These are phyloP conservation scores for Pitta sordida DNA, from an alignment of 2,113 vertebrate species.

Conservation along the genomic window DNA sequence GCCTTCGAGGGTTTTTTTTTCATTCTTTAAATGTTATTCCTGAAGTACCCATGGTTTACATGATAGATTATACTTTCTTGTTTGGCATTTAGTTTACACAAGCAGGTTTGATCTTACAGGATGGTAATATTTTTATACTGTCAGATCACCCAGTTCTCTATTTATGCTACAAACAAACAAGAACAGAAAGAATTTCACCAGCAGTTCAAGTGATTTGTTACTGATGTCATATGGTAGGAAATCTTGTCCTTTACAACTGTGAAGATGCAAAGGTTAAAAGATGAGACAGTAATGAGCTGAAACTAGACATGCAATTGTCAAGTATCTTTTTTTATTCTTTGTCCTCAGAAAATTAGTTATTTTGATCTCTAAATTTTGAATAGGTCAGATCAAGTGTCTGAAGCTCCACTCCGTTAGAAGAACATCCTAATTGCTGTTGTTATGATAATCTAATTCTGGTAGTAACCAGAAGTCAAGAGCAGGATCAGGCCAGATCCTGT, in stretches of 20 bases:
- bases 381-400: neutral
- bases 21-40: neutral
- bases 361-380: neutral
- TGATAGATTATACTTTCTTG: neutral
- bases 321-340: neutral
- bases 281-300: neutral
- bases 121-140: neutral
- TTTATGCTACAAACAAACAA: neutral
- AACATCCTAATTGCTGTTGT: neutral
- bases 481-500: neutral
- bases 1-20: neutral
- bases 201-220: neutral
- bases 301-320: neutral
- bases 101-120: neutral
- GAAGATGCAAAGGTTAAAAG: neutral
- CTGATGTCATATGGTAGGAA: neutral
- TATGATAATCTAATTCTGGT: slow-evolving; percentile 16
- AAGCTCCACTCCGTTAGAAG: neutral
- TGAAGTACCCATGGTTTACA: neutral
- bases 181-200: neutral
- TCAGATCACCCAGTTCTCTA: neutral
- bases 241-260: neutral
- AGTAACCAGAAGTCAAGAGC: neutral
- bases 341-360: neutral
- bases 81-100: neutral